Evolutionary conservation across 2,888 invertebrate species (phyloP), one percentile per base, ranked within the genome.

Genomic region (Chymomyza procnemis): DNA sequence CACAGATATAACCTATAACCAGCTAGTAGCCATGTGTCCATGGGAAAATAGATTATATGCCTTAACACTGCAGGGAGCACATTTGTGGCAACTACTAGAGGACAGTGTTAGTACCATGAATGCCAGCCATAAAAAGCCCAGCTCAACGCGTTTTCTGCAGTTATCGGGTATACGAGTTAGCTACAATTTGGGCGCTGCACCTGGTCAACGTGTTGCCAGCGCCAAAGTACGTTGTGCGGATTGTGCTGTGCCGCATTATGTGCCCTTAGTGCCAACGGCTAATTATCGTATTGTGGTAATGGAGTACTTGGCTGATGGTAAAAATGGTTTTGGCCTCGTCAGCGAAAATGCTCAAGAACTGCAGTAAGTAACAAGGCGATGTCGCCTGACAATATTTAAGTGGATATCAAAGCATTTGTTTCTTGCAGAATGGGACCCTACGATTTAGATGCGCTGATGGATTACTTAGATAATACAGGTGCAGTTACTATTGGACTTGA

Each of bases 1-100:
- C 12, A 0, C 41, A 95, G 95, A 94, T 2, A 93, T 95, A 16
- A 95, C 94, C 1, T 94, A 94, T 34, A 94, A 93, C 66, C 94
- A 94, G 64, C 85, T 96, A 3, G 90, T 95, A 5, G 93, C 94
- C 79, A 93, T 94, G 14, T 92, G 94, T 73, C 97, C 97, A 0
- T 97, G 96, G 88, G 94, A 94, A 81, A 96, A 96, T 90, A 93
- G 93, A 63, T 92, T 96, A 67, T 94, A 96, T 80, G 91, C 94
- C n/a, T 93, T 95, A 60, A 94, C 94, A 71, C 88, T 97, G 61
- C 91, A 91, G 61, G 97, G 97, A 0, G 90, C 91, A 63, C 90
- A 93, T 79, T 88, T 97, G 9, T 88, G 92, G 66, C 92, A 93
- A 66, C 93, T 94, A 21, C 92, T 94, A 0, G 94, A 94, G 89